A percentile compares a stretch with the other conserved stretches of the same genome.
Evolutionary conservation across 2,797 vertebrate species (phyloP).

Genomic region (Amphiprion clarkii): DNA sequence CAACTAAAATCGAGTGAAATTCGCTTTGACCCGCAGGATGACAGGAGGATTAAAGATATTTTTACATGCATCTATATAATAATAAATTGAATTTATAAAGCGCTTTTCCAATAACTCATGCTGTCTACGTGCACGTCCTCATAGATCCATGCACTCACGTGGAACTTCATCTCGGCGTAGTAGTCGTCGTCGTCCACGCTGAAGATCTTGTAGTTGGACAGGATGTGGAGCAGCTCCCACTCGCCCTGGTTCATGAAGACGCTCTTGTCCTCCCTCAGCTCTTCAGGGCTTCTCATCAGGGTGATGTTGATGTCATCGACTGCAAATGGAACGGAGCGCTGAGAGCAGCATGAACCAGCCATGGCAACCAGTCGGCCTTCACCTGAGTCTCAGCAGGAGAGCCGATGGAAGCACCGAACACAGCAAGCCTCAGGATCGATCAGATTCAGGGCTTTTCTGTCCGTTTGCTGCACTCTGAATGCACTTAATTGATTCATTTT

Average conservation of each 20-base stretch:
- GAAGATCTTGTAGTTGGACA: conserved; percentile 91
- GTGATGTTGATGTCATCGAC: conserved; percentile 97
- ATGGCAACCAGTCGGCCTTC: conserved; percentile 29
- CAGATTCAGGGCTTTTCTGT: not conserved
- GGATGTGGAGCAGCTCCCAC: conserved; percentile 95
- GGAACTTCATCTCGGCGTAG: conserved; percentile 97
- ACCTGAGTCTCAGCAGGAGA: conserved; percentile 44
- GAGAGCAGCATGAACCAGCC: conserved; percentile 55
- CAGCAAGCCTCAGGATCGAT: not conserved
- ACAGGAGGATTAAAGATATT: too few species aligned
- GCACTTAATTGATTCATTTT: not conserved
- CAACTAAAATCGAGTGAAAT: too few species aligned
- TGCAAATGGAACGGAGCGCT: conserved; percentile 68
- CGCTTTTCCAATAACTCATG: too few species aligned
- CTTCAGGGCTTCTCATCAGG: conserved; percentile 91
- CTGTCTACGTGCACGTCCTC: too few species aligned
- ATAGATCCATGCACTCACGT: conserved; percentile 75
- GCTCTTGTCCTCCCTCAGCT: conserved; percentile 89
- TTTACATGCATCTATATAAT: too few species aligned
- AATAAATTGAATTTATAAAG: too few species aligned
- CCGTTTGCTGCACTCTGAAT: conserved; percentile 1
- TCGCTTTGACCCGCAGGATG: too few species aligned
- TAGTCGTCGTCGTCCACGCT: conserved; percentile 88
- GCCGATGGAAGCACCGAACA: conserved; percentile 22
- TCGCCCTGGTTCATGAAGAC: conserved; percentile 98